Conservation (phyloP, 1,140 invertebrate species). For the Cepaea nemoralis region DNA sequence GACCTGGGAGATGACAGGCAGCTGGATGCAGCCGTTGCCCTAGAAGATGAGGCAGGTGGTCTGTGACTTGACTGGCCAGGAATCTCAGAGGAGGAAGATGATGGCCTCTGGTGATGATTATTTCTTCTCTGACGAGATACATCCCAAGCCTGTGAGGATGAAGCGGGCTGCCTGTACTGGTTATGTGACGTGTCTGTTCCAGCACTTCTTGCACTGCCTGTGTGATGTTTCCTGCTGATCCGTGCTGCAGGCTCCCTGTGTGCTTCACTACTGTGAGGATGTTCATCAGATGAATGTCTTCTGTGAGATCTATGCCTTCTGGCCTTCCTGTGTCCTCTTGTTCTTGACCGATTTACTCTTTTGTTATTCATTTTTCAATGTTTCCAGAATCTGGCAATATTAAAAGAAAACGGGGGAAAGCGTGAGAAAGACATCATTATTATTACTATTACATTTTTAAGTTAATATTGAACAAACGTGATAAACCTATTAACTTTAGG, state of each 20-base stretch:
- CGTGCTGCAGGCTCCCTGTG: neutral
- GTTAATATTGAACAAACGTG: too few relatives aligned
- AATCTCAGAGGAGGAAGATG: too few relatives aligned
- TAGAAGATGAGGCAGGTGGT: too few relatives aligned
- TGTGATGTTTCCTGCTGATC: neutral
- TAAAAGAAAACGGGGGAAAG: too few relatives aligned
- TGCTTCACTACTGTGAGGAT: neutral
- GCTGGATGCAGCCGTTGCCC: neutral
- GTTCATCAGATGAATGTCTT: neutral
- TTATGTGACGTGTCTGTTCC: neutral
- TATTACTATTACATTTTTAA: too few relatives aligned
- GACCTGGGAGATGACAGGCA: neutral
- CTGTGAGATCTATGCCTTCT: neutral
- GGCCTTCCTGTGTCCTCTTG: neutral
- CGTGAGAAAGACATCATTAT: too few relatives aligned
- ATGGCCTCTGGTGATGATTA: too few relatives aligned
- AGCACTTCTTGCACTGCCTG: neutral
- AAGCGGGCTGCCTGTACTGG: neutral
- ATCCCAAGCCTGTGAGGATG: neutral
- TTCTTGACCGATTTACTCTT: neutral
- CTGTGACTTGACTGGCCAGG: too few relatives aligned
- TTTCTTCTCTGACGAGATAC: neutral
- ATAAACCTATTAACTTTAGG: too few relatives aligned
- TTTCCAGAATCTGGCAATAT: too few relatives aligned
- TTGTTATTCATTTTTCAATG: neutral